phyloP scores from a whole-genome alignment of 2,113 vertebrate species.

The Tachycineta bicolor region DNA sequence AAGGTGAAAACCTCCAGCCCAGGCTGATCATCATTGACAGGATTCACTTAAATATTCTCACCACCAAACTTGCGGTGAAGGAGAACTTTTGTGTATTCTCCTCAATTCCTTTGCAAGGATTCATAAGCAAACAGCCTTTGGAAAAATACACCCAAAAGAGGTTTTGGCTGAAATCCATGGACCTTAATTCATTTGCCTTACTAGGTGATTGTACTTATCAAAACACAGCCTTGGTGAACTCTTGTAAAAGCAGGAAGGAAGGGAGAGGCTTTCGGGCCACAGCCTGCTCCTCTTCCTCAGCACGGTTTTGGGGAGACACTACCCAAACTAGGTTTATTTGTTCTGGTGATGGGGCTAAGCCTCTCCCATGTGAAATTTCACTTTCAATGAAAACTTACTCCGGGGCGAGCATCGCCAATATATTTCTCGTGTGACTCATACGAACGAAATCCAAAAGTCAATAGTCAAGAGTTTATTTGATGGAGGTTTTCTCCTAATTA shows the following conservation, averaged over 20 bases:
- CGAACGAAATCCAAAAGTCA: constrained; percentile 63
- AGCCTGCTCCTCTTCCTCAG: neutral
- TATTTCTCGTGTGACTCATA: constrained; percentile 73
- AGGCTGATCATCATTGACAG: neutral
- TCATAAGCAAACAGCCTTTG: constrained; percentile 41
- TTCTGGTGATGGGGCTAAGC: neutral
- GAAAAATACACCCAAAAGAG: constrained; percentile 45
- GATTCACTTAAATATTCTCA: neutral
- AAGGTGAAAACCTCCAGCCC: neutral
- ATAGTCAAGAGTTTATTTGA: constrained; percentile 70
- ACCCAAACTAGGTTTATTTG: constrained; percentile 17
- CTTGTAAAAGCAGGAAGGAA: constrained; percentile 2
- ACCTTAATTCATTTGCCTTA: constrained; percentile 2
- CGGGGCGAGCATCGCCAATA: constrained; percentile 49
- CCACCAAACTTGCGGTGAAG: neutral
- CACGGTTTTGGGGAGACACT: neutral
- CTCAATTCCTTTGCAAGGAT: constrained; percentile 26
- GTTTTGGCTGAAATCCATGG: constrained; percentile 5
- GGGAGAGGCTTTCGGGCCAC: neutral
- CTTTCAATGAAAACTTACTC: constrained; percentile 66
- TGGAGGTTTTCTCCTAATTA: constrained; percentile 67
- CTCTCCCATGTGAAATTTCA: constrained; percentile 65
- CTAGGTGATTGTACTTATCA: constrained; percentile 14
- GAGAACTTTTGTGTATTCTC: neutral
- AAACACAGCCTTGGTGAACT: neutral